Conservation (phyloP, 2,888 invertebrate species). For the Dryomyza anilis region DNA sequence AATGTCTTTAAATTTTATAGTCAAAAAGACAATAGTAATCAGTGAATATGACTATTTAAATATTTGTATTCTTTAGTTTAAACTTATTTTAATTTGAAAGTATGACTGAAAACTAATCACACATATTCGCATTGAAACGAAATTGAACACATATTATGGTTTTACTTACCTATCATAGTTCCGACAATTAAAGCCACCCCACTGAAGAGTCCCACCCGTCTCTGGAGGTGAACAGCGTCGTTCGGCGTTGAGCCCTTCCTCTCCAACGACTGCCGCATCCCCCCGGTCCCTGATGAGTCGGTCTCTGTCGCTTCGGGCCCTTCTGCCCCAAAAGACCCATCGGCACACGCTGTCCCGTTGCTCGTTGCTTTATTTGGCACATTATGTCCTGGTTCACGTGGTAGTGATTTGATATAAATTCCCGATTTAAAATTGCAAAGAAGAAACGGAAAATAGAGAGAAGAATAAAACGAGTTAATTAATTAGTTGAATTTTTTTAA, state of each 20-base stretch:
- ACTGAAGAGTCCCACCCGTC: slow-evolving; percentile 98
- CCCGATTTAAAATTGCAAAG: background rate
- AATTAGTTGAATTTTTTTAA: slow-evolving; percentile 7
- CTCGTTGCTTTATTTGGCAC: slow-evolving; percentile 62
- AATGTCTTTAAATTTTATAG: too few relatives aligned
- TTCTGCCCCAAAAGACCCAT: slow-evolving; percentile 62
- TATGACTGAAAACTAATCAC: too few relatives aligned
- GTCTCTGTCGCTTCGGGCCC: slow-evolving; percentile 63
- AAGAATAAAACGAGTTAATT: background rate
- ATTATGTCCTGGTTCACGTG: slow-evolving; percentile 57
- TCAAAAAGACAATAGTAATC: too few relatives aligned
- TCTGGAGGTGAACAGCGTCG: slow-evolving; percentile 98
- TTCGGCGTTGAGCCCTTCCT: slow-evolving; percentile 92
- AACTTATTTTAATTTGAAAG: too few relatives aligned
- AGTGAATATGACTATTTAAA: too few relatives aligned
- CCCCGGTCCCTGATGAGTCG: slow-evolving; percentile 63
- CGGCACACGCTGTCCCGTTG: slow-evolving; percentile 61
- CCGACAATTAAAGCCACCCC: slow-evolving; percentile 99
- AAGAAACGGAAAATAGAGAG: background rate
- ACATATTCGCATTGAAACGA: too few relatives aligned
- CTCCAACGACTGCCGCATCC: slow-evolving; percentile 72
- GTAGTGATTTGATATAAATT: background rate
- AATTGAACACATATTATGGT: too few relatives aligned
- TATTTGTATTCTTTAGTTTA: too few relatives aligned
- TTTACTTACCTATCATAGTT: slow-evolving; percentile 88